Evolutionary conservation across 2,797 vertebrate species (phyloP), one percentile per base, ranked within the genome.

Genomic region (Catostomus latipinnis): DNA sequence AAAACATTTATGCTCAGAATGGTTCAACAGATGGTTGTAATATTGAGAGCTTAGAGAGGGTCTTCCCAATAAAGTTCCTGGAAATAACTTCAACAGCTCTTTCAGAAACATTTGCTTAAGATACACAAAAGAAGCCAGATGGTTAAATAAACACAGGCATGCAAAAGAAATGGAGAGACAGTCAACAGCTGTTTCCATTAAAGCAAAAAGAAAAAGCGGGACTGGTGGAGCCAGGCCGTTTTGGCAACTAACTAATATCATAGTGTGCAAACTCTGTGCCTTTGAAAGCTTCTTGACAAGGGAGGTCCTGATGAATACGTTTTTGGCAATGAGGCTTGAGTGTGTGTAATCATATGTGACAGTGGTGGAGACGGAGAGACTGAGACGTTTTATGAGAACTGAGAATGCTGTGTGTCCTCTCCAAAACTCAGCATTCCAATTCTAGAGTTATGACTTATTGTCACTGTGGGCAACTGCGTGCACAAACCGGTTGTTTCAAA

Each of bases 301-400:
- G 80, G 88, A 87, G 81, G 85, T 85, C 87, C 84, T 85, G 84
- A 85, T 82, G 86, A 88, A 90, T 90, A 86, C 86, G 88, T 88
- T 86, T 91, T 80, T 91, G 90, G 90, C 90, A 86, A 67, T 1
- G 81, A 86, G 75, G 86, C 81, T 85, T 84, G 14, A 69, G 61
- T 77, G 88, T 91, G 84, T 89, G 86, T 92, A 93, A 92, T 91
- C 88, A 90, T 87, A 91, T 91, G 86, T 93, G 90, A 92, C 91
- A 92, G 90, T 88, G 88, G 87, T 87, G 90, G 92, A 91, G 91
- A 92, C 90, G 81, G 88, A 86, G 88, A 88, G 90, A 90, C 79
- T 52, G 45, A 89, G 89, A 87, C 85, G 67, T 90, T 89, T 90
- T 88, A 89, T 85, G 85, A 90, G 85, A 82, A 84, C 85, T 77